Percentiles rank a stretch among this genome's conserved stretches.
These are phyloP conservation scores for Calliphora vicina DNA, from an alignment of 1,140 invertebrate species.

Conservation along the genomic window DNA sequence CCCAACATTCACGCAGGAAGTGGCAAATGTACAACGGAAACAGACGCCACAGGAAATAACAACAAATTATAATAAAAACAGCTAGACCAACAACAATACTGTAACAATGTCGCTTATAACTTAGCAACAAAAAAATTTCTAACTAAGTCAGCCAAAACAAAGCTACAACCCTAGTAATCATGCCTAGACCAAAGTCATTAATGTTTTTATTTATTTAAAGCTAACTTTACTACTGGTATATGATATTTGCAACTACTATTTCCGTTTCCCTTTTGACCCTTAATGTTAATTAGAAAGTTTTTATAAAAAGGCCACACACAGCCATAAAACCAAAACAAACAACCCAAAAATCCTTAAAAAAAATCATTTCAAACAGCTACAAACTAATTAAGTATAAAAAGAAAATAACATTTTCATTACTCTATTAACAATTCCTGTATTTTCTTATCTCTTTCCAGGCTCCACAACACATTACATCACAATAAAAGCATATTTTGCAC, in stretches of 20 bases:
- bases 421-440: background rate
- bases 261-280: background rate
- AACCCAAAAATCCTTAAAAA: background rate
- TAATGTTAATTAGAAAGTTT: background rate
- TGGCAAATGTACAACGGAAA: background rate
- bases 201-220: background rate
- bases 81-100: background rate
- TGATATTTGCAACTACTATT: background rate
- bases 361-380: background rate
- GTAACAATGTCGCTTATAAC: background rate
- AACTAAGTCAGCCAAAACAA: background rate
- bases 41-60: background rate
- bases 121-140: background rate
- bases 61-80: background rate
- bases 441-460: background rate
- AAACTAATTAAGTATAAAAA: background rate
- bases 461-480: background rate
- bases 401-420: background rate
- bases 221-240: no score
- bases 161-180: background rate
- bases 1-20: background rate
- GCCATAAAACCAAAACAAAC: background rate
- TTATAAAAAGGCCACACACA: background rate
- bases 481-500: background rate
- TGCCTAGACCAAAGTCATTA: background rate